Percentiles rank a stretch among this genome's conserved stretches.
phyloP scores from a whole-genome alignment of 2,888 invertebrate species.

The Ectropis crepuscularia region DNA sequence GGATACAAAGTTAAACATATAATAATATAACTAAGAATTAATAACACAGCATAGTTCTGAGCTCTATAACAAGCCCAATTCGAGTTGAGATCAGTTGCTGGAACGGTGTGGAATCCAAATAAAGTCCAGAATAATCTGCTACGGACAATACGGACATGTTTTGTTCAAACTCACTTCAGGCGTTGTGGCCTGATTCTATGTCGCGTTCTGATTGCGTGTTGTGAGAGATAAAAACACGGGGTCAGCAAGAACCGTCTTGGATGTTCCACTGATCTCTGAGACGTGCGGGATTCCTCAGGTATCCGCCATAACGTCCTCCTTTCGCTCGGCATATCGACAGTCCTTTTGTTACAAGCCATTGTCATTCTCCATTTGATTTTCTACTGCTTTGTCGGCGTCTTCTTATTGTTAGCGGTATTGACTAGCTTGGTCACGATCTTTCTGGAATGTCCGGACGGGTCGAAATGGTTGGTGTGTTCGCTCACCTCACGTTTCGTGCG shows the following conservation, averaged over 20 bases:
- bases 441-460: conserved; percentile 96
- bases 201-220: conserved; percentile 56
- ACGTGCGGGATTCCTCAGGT: conserved; percentile 69
- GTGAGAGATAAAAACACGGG: conserved; percentile 69
- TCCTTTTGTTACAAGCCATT: conserved; percentile 75
- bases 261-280: conserved; percentile 79
- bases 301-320: conserved; percentile 77
- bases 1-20: conserved; percentile 67
- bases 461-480: conserved; percentile 95
- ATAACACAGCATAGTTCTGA: conserved; percentile 76
- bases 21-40: conserved; percentile 78
- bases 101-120: conserved; percentile 74
- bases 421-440: conserved; percentile 94
- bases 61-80: conserved; percentile 80
- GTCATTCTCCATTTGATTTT: conserved; percentile 54
- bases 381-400: conserved; percentile 73
- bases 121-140: conserved; percentile 38
- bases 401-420: conserved; percentile 93
- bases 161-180: conserved; percentile 41
- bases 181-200: conserved; percentile 53
- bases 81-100: conserved; percentile 74
- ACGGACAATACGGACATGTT: neutral
- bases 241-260: conserved; percentile 72
- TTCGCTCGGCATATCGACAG: conserved; percentile 72
- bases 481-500: conserved; percentile 94